These are phyloP conservation scores for Ephialtes manifestator DNA, from an alignment of 2,888 invertebrate genomes.

Conservation along the genomic window DNA sequence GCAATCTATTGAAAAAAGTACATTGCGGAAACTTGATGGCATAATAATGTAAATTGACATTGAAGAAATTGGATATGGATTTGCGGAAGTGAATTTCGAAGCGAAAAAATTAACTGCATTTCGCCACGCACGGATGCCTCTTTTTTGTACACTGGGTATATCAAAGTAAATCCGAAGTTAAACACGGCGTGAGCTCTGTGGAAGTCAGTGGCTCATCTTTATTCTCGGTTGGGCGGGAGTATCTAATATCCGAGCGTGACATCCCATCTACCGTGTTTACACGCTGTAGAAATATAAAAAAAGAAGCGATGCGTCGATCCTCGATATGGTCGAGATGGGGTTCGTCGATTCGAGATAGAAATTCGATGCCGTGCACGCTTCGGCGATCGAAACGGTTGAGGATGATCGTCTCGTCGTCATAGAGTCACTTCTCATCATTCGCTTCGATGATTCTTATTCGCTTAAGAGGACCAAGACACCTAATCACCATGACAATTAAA, in stretches of 20 bases:
- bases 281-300: conserved; percentile 39
- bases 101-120: not conserved
- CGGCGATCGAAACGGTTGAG: conserved; percentile 48
- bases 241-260: conserved; percentile 51
- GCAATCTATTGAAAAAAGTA: no score
- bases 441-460: conserved; percentile 55
- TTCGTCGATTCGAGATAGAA: conserved; percentile 46
- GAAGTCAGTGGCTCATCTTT: conserved; percentile 39
- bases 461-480: not conserved
- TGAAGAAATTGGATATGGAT: not conserved
- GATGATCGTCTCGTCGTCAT: conserved; percentile 60
- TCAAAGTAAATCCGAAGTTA: conserved; percentile 5
- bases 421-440: conserved; percentile 65
- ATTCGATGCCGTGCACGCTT: conserved; percentile 54
- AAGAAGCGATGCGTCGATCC: conserved; percentile 15
- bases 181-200: conserved; percentile 1
- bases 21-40: not conserved
- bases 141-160: conserved; percentile 1
- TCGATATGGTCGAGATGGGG: not conserved
- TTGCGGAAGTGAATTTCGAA: not conserved
- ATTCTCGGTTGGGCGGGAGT: conserved; percentile 65
- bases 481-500: no score
- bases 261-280: conserved; percentile 62
- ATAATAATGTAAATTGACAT: not conserved
- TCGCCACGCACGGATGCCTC: not conserved